phyloP scores from a whole-genome alignment of 2,797 vertebrate species.

The Sebastes diaconus region DNA sequence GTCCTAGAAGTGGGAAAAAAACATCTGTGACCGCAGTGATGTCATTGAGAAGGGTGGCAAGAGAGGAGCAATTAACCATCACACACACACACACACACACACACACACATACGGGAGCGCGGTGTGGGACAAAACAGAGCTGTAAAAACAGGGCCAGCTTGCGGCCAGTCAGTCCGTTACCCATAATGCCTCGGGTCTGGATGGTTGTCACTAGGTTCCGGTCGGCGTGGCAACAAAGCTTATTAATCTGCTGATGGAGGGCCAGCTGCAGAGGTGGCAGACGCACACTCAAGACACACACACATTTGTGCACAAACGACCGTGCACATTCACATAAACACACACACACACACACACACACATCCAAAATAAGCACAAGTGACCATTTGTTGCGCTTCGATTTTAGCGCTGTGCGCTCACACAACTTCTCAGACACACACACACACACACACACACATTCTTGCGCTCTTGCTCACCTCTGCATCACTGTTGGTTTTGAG shows the following conservation, averaged over 20 bases:
- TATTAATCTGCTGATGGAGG: constrained; percentile 99
- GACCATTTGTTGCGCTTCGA: constrained; percentile 37
- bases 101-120: constrained; percentile 21
- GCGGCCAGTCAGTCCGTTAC: constrained; percentile 92
- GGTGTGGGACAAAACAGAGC: constrained; percentile 85
- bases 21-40: constrained; percentile 94
- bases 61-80: constrained; percentile 83
- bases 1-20: constrained; percentile 85
- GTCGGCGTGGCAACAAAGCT: constrained; percentile 99
- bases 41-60: constrained; percentile 86
- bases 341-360: background rate
- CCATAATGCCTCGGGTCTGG: constrained; percentile 92
- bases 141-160: constrained; percentile 96
- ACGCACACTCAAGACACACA: constrained; percentile 38
- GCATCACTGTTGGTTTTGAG: constrained; percentile 50
- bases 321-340: background rate
- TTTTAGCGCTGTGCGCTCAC: background rate
- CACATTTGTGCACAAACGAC: background rate
- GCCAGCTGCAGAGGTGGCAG: constrained; percentile 96
- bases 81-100: constrained; percentile 1
- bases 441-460: constrained; percentile 39
- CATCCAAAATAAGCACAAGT: constrained; percentile 41
- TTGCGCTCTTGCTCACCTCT: constrained; percentile 49
- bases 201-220: constrained; percentile 99
- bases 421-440: background rate